Base-by-base conservation (phyloP, 2,888 invertebrate genomes). In the Andrena haemorrhoa region DNA sequence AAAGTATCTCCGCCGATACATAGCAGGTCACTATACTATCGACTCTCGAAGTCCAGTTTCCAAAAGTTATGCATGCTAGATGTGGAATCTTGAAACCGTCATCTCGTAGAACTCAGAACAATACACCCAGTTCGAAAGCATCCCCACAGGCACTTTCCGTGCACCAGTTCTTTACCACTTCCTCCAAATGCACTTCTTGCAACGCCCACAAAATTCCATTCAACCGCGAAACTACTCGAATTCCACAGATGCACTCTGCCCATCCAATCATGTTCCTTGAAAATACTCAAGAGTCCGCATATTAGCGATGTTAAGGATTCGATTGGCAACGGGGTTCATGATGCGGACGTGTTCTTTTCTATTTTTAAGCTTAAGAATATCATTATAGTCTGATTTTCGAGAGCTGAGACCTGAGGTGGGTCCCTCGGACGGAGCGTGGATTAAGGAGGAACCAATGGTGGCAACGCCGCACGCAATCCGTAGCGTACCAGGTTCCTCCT, bases 101-200 rank as follows among this genome's bases (percentile, higher is more conserved):
- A 41, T 16, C 41, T 41, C 41, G 26, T 56, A 56, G 56, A 26
- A 56, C 56, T 26, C 23, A 10, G 56, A 56, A 23, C 56, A 56
- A 26, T 56, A 56, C 23, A 56, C 23, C 56, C 10, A 20, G 56
- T 23, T 26, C 23, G 56, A 56, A 56, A 56, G 26, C 56, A 56
- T 26, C 26, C 10, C 56, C 56, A 56, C 56, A 10, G 56, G 23
- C 23, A 56, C 56, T 56, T 56, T 26, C 26, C 8, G 8, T 56
- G 56, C 56, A 56, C 23, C 56, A 56, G 56, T 56, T 56, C 23
- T 56, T 56, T 56, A 56, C 23, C 56, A 56, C 56, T 26, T 56
- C 56, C 56, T 23, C 23, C 56, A 56, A 56, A 56, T 56, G 26
- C 56, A 56, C 23, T 56, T 56, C 56, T 26, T 10, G 8, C 56